Evolutionary conservation across 2,797 vertebrate genomes (phyloP).

Genomic region (Sebastes vulpes): DNA sequence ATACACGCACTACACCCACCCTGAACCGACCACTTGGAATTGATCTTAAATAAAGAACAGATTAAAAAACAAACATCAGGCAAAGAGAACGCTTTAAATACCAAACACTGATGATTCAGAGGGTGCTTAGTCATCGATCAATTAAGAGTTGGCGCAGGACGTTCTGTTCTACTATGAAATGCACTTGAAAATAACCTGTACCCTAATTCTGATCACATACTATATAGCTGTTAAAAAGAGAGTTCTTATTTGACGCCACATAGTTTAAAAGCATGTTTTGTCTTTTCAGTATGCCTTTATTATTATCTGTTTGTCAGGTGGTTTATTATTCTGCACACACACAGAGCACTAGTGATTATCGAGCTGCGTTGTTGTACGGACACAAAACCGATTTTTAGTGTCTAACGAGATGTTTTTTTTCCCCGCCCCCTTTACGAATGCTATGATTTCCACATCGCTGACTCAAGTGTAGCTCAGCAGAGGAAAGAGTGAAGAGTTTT

Average conservation of each 20-base stretch:
- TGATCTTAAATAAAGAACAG: constrained; percentile 39
- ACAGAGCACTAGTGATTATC: constrained; percentile 48
- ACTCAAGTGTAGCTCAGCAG: constrained; percentile 41
- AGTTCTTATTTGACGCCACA: constrained; percentile 13
- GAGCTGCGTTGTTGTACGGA: constrained; percentile 44
- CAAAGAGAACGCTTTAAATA: constrained; percentile 36
- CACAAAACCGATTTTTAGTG: constrained; percentile 20
- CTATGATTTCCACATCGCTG: constrained; percentile 40
- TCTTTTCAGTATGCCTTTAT: constrained; percentile 31
- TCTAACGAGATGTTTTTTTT: constrained; percentile 71
- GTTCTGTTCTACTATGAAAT: constrained; percentile 2
- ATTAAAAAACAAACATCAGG: constrained; percentile 57
- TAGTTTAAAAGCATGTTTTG: constrained; percentile 51
- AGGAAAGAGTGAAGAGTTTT: neutral
- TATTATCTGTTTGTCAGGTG: constrained; percentile 4
- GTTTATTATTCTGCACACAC: constrained; percentile 35
- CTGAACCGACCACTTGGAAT: constrained; percentile 32
- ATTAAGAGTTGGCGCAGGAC: constrained; percentile 30
- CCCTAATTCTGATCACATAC: constrained; percentile 4
- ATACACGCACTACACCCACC: constrained; percentile 19
- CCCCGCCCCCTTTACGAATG: constrained; percentile 58
- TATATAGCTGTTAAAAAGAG: constrained; percentile 19
- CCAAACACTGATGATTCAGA: constrained; percentile 36
- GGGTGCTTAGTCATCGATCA: constrained; percentile 52
- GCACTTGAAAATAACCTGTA: constrained; percentile 10